Evolutionary conservation across 2,113 vertebrate genomes (phyloP).

Genomic region (Platysteira castanea): DNA sequence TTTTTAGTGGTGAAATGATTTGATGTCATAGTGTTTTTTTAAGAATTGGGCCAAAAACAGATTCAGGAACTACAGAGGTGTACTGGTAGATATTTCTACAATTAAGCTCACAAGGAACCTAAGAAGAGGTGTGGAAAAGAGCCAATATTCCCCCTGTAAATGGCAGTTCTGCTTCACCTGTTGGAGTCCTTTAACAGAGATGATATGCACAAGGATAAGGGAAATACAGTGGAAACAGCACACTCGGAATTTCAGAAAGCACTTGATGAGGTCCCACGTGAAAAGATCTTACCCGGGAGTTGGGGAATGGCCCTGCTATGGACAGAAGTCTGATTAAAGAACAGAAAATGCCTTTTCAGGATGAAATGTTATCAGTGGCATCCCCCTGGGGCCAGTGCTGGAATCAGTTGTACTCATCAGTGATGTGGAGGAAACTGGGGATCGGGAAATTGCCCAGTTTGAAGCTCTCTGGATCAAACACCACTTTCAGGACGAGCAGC

Average conservation of each 20-base stretch:
- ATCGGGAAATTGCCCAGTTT: not conserved
- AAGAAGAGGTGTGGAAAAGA: not conserved
- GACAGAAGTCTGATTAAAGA: not conserved
- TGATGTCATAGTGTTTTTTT: not conserved
- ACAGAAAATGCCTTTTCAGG: not conserved
- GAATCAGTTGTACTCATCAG: not conserved
- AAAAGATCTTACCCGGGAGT: not conserved
- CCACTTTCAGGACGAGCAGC: not conserved
- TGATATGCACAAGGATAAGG: not conserved
- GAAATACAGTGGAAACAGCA: not conserved
- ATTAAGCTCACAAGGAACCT: not conserved
- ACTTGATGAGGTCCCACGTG: not conserved
- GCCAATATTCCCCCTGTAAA: not conserved
- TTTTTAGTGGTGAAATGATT: not conserved
- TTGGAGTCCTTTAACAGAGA: not conserved
- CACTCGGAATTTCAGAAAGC: not conserved
- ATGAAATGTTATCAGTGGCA: not conserved
- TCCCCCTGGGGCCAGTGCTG: not conserved
- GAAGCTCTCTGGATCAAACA: not conserved
- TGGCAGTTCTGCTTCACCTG: not conserved
- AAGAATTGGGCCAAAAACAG: not conserved
- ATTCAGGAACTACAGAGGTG: not conserved
- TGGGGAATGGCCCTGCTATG: not conserved
- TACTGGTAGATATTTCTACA: not conserved
- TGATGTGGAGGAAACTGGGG: not conserved